phyloP scores from a whole-genome alignment of 1,140 invertebrate species.

The Drosophila tsacasi region DNA sequence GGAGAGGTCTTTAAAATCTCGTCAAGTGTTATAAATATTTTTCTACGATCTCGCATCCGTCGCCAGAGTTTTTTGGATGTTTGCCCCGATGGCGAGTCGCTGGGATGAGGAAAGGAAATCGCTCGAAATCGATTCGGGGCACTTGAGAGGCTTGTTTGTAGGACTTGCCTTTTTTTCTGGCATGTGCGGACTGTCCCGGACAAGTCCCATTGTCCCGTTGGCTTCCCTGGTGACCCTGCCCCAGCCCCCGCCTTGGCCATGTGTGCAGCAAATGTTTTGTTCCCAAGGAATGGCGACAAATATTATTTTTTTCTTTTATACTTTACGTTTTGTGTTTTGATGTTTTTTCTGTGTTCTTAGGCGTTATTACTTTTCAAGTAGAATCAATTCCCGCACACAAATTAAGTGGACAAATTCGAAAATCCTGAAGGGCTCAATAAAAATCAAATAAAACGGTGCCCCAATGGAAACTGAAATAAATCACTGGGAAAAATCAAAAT shows the following conservation, averaged over 20 bases:
- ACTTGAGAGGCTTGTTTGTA: constrained; percentile 61
- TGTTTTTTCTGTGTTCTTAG: constrained; percentile 5
- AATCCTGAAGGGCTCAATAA: constrained; percentile 59
- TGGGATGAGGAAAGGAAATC: constrained; percentile 50
- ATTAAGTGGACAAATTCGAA: constrained; percentile 66
- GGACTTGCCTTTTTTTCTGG: constrained; percentile 19
- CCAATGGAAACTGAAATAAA: constrained; percentile 55
- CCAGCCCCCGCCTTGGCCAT: constrained; percentile 38
- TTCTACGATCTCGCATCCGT: constrained; percentile 57
- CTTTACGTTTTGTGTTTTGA: constrained; percentile 38
- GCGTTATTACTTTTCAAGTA: constrained; percentile 47
- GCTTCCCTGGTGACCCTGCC: constrained; percentile 18
- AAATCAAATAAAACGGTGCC: constrained; percentile 45
- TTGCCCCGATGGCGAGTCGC: constrained; percentile 20
- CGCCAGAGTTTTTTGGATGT: constrained; percentile 20
- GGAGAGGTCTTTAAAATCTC: constrained; percentile 62
- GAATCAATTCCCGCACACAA: constrained; percentile 48
- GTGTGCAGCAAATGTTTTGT: constrained; percentile 76
- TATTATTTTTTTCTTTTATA: constrained; percentile 28
- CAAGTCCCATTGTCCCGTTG: constrained; percentile 24
- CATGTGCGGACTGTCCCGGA: constrained; percentile 53
- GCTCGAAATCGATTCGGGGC: constrained; percentile 61
- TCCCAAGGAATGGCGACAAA: constrained; percentile 53
- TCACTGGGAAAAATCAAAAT: constrained; percentile 55
- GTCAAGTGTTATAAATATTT: constrained; percentile 83